These are phyloP conservation scores for Furnarius figulus DNA, from an alignment of 2,113 vertebrate species.

Conservation along the genomic window DNA sequence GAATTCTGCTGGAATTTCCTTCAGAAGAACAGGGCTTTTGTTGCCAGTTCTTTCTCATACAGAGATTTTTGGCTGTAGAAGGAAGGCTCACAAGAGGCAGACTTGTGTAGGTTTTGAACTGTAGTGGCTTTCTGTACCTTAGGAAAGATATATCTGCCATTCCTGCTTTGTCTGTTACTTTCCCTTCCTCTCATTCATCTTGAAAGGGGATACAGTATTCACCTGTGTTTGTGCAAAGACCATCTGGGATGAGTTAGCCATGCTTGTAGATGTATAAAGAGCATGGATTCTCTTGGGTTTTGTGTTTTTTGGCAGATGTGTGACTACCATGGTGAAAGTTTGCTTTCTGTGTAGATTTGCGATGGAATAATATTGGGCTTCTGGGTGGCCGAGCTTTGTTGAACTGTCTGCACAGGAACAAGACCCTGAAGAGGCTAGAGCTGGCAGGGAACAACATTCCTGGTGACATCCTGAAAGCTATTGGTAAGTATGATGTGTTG, in stretches of 20 bases:
- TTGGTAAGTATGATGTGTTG: slow-evolving; percentile 74
- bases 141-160: neutral
- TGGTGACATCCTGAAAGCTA: slow-evolving; percentile 85
- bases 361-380: slow-evolving; percentile 95
- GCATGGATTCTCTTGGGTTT: neutral
- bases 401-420: slow-evolving; percentile 86
- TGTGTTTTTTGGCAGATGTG: neutral
- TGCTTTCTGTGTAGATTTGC: slow-evolving; percentile 80
- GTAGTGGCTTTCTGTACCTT: neutral
- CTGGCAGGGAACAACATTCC: slow-evolving; percentile 93
- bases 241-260: neutral
- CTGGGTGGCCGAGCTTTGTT: slow-evolving; percentile 88
- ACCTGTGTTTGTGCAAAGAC: neutral
- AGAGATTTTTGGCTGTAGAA: neutral
- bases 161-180: neutral
- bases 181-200: neutral
- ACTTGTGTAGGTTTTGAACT: neutral
- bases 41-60: neutral
- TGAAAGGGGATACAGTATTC: neutral
- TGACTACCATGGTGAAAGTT: neutral
- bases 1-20: neutral
- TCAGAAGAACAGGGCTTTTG: neutral
- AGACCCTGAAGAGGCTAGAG: slow-evolving; percentile 80
- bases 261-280: neutral
- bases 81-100: neutral